Evolutionary conservation across 2,797 vertebrate species (phyloP), one percentile per base, ranked within the genome.

Genomic region (Enteromius trimaculatus): DNA sequence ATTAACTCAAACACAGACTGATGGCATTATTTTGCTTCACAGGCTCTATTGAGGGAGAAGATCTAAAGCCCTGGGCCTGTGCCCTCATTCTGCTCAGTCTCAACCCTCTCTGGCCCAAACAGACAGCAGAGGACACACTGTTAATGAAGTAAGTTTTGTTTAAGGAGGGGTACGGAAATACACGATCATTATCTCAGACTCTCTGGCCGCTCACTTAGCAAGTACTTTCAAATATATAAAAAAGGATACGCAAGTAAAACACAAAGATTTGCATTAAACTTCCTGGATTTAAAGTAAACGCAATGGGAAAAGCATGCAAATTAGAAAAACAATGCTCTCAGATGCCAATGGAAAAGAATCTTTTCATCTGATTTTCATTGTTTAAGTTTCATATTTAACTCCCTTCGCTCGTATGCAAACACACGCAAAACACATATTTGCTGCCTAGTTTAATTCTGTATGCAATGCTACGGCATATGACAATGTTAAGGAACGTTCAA

Each of bases 21-120:
- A 95, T 95, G 94, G 91, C 92, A 95, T 96, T 96, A 93, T 95
- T 96, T 95, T 95, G 95, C 95, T 96, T 94, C 94, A 95, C 86
- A 94, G 94, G 93, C 90, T 93, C 95, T 89, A 95, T 84, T 94
- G 95, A 95, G 91, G 87, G 88, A 90, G 91, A 86, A 88, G 92
- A 94, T 95, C 95, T 96, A 93, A 94, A 94, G 93, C 81, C 88
- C 87, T 91, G 91, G 88, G 92, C 92, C 89, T 84, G 90, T 93
- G 90, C 92, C 93, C 94, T 72, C 70, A 92, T 95, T 93, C 94
- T 93, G 94, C 94, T 95, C 94, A 91, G 93, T 92, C 93, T 93
- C 93, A 89, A 90, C 89, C 88, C 55, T 94, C 93, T 88, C 90
- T 9, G 70, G 87, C 90, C 89, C 83, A 86, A 88, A 87, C 1